These are phyloP conservation scores for Astropecten irregularis DNA, from an alignment of 53 echinoderm and acorn worm genomes.

Conservation along the genomic window DNA sequence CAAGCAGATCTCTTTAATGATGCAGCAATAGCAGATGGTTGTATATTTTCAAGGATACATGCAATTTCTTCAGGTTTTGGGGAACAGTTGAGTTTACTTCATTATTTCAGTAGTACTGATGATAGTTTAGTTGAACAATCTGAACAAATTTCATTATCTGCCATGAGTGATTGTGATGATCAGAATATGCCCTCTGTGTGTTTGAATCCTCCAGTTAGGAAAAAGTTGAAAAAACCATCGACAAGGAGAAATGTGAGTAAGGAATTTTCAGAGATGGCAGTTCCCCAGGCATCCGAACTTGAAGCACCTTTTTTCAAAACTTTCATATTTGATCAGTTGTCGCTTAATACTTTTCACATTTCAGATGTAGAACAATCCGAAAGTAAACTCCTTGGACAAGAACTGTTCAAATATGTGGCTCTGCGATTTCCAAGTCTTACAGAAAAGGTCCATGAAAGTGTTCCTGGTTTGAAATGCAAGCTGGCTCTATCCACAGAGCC, in stretches of 20 bases:
- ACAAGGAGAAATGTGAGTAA: background rate
- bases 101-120: conserved; percentile 1
- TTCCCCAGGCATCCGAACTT: conserved; percentile 10
- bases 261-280: conserved; percentile 4
- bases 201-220: too few species aligned
- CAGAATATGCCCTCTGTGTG: too few species aligned
- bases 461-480: conserved; percentile 44
- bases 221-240: too few species aligned
- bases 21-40: background rate
- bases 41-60: background rate
- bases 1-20: background rate
- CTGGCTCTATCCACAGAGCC: background rate
- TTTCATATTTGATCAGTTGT: background rate
- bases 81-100: conserved; percentile 9
- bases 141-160: background rate
- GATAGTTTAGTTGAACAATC: too few species aligned
- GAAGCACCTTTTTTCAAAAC: background rate
- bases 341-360: background rate
- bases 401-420: conserved; percentile 15
- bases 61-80: background rate
- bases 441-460: background rate
- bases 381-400: background rate
- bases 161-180: too few species aligned
- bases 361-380: background rate
- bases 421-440: background rate